A percentile compares a stretch with the other conserved stretches of the same genome.
Evolutionary conservation across 2,888 invertebrate species (phyloP).

Genomic region (Spatulosminthurus flaviceps): DNA sequence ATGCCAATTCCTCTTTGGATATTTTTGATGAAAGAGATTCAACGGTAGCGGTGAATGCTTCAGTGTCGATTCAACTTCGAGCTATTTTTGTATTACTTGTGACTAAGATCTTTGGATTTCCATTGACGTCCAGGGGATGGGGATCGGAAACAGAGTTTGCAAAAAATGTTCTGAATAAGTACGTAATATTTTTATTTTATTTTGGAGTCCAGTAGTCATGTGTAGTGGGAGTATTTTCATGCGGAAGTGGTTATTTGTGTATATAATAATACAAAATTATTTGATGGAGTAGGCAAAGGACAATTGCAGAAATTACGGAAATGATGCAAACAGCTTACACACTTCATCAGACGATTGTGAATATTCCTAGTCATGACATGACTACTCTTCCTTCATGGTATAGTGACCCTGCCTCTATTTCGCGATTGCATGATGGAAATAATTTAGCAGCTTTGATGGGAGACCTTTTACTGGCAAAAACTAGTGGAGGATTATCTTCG

Average conservation of each 20-base stretch:
- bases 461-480: slow-evolving; percentile 56
- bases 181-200: background rate
- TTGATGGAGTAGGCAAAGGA: slow-evolving; percentile 52
- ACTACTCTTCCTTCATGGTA: background rate
- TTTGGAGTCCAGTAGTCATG: too few species aligned
- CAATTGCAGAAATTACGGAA: slow-evolving; percentile 57
- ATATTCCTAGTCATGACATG: slow-evolving; percentile 30
- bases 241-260: background rate
- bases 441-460: slow-evolving; percentile 58
- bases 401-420: background rate
- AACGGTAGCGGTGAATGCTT: background rate
- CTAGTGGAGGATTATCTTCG: slow-evolving; percentile 54
- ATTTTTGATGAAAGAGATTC: background rate
- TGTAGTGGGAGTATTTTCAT: background rate
- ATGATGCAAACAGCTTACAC: slow-evolving; percentile 56
- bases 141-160: background rate
- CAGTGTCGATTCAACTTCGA: slow-evolving; percentile 48
- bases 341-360: slow-evolving; percentile 56
- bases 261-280: too few species aligned
- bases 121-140: background rate
- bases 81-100: slow-evolving; percentile 57
- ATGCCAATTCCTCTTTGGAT: background rate
- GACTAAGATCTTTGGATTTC: slow-evolving; percentile 50
- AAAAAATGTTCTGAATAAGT: background rate
- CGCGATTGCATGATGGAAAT: slow-evolving; percentile 47